Percentiles rank a stretch among this genome's conserved stretches.
These are phyloP conservation scores for Lochmaea capreae DNA, from an alignment of 2,888 invertebrate genomes.

Conservation along the genomic window DNA sequence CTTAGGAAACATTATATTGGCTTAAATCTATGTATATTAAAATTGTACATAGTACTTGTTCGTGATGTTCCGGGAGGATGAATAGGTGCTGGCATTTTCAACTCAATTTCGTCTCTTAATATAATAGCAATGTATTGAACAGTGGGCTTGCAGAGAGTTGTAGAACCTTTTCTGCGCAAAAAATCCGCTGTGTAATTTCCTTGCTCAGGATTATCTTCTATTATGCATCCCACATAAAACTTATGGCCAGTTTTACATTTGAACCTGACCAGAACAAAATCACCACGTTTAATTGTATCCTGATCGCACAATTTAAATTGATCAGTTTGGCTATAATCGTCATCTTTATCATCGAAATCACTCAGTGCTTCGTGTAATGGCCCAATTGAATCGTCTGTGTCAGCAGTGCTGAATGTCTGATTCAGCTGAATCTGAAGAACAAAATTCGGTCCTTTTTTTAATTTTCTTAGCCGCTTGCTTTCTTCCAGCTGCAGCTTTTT, in stretches of 20 bases:
- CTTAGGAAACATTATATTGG: neutral
- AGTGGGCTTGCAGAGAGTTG: neutral
- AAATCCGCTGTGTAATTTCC: no score
- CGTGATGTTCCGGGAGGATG: neutral
- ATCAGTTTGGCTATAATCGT: no score
- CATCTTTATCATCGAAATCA: no score
- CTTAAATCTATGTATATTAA: neutral
- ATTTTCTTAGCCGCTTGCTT: conserved; percentile 1
- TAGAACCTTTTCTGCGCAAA: neutral
- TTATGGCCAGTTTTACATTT: neutral
- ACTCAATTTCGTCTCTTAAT: neutral
- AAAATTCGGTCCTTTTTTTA: no score
- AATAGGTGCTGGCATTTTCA: neutral
- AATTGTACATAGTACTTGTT: neutral
- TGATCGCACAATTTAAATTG: neutral
- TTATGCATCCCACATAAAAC: neutral
- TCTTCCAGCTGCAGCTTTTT: neutral
- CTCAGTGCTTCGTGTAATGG: no score
- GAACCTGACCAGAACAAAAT: neutral
- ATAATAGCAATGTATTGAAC: neutral
- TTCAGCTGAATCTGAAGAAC: neutral
- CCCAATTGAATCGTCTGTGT: no score
- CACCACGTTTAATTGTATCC: neutral
- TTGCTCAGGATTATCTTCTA: neutral
- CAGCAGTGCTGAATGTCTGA: neutral